Evolutionary conservation across 2,888 invertebrate genomes (phyloP).

Genomic region (Aleiodes alternator): DNA sequence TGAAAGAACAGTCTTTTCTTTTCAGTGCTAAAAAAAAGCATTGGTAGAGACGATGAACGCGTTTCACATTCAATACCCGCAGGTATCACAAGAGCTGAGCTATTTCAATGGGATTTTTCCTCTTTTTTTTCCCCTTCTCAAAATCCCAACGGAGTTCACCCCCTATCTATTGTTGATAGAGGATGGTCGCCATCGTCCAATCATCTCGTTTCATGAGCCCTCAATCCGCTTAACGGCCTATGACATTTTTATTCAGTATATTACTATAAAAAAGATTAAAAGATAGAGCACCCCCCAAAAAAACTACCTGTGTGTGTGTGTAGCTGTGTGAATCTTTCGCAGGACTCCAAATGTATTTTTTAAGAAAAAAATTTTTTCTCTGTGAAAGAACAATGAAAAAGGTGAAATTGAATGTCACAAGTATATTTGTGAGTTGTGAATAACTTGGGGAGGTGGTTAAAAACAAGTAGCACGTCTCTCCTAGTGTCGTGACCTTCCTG

Average conservation of each 20-base stretch:
- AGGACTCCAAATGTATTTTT: not conserved
- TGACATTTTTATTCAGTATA: conserved; percentile 32
- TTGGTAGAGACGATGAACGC: conserved; percentile 22
- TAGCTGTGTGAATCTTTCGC: not conserved
- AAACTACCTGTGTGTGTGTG: not conserved
- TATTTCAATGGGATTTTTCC: conserved; percentile 25
- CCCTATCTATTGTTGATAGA: conserved; percentile 50
- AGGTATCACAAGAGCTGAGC: conserved; percentile 25
- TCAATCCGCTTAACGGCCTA: conserved; percentile 4
- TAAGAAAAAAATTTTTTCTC: not conserved
- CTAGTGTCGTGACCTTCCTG: conserved; percentile 11
- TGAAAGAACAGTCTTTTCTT: conserved; percentile 1
- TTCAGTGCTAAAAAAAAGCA: not conserved
- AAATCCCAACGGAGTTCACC: conserved; percentile 47
- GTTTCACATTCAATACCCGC: conserved; percentile 34
- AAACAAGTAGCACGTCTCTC: not conserved
- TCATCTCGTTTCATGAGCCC: conserved; percentile 24
- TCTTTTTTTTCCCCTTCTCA: not conserved
- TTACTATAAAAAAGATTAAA: conserved; percentile 12
- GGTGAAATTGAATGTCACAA: not conserved
- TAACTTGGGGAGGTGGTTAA: not conserved
- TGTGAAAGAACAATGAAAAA: not conserved
- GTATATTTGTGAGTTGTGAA: not conserved
- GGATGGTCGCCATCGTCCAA: conserved; percentile 42
- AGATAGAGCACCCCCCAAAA: not conserved